phyloP scores from a whole-genome alignment of 2,113 vertebrate species.

The Gambusia holbrooki region DNA sequence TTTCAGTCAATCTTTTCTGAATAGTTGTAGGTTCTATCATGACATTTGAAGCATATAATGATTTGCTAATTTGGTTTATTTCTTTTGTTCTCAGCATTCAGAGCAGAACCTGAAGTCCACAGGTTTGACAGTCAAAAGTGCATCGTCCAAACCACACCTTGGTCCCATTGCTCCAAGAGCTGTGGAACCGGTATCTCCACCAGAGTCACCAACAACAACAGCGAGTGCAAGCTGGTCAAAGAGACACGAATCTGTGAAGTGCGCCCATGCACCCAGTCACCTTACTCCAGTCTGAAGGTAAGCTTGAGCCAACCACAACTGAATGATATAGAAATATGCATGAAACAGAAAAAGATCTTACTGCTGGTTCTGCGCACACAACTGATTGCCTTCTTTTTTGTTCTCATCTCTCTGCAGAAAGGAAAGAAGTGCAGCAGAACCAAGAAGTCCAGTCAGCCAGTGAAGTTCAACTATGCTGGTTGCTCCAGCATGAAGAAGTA shows the following conservation, averaged over 20 bases:
- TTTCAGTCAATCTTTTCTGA: neutral
- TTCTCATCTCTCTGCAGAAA: conserved; percentile 82
- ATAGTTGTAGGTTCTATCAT: neutral
- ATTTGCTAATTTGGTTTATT: conserved; percentile 37
- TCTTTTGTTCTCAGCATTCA: conserved; percentile 70
- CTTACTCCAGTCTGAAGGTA: conserved; percentile 91
- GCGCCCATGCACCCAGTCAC: conserved; percentile 90
- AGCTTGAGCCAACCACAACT: conserved; percentile 49
- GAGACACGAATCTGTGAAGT: conserved; percentile 96
- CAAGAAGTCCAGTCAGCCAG: conserved; percentile 85
- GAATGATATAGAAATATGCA: neutral
- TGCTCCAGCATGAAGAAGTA: conserved; percentile 96
- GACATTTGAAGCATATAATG: neutral
- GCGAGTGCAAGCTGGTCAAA: conserved; percentile 91
- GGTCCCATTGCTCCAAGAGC: conserved; percentile 97
- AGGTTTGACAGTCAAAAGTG: conserved; percentile 90
- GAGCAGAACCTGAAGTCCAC: conserved; percentile 79
- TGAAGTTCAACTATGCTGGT: conserved; percentile 90
- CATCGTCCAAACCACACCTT: conserved; percentile 94
- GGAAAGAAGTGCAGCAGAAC: conserved; percentile 97
- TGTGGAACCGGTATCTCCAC: conserved; percentile 97
- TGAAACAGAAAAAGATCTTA: neutral
- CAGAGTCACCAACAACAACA: conserved; percentile 95
- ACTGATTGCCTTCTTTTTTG: conserved; percentile 26
- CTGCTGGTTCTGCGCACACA: neutral